Percentiles rank a stretch among this genome's conserved stretches.
These are phyloP conservation scores for Diplazon laetatorius DNA, from an alignment of 2,888 invertebrate genomes.

Conservation along the genomic window DNA sequence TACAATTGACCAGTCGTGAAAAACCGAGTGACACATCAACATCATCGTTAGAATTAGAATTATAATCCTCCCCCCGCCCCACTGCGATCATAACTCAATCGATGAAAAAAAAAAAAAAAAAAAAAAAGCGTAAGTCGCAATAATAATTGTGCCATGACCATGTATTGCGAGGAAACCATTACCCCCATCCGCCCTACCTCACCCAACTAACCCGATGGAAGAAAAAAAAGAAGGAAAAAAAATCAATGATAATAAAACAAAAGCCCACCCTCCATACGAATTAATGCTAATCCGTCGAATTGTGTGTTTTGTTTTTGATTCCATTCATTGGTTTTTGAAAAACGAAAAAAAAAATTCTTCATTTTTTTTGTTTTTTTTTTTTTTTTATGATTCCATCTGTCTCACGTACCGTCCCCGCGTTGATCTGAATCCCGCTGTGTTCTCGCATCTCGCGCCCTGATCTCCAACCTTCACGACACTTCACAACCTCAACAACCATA, in stretches of 20 bases:
- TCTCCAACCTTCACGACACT: constrained; percentile 70
- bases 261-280: constrained; percentile 59
- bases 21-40: constrained; percentile 1
- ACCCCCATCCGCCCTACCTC: constrained; percentile 57
- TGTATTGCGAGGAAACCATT: constrained; percentile 46
- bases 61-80: not conserved
- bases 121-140: too few relatives aligned
- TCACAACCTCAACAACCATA: constrained; percentile 64
- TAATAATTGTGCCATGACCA: constrained; percentile 29
- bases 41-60: not conserved
- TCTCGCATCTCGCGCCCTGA: constrained; percentile 74
- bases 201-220: constrained; percentile 67
- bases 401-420: constrained; percentile 78
- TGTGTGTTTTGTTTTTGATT: too few relatives aligned
- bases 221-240: constrained; percentile 43
- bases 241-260: too few relatives aligned
- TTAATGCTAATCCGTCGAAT: constrained; percentile 76
- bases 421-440: constrained; percentile 78
- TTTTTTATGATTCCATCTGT: constrained; percentile 78
- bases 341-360: constrained; percentile 63
- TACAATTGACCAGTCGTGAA: not conserved
- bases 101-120: not conserved
- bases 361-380: constrained; percentile 57
- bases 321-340: too few relatives aligned
- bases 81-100: not conserved